Evolutionary conservation across 1,140 invertebrate species (phyloP), one percentile per base, ranked within the genome.

Genomic region (Chironomus striatipennis): DNA sequence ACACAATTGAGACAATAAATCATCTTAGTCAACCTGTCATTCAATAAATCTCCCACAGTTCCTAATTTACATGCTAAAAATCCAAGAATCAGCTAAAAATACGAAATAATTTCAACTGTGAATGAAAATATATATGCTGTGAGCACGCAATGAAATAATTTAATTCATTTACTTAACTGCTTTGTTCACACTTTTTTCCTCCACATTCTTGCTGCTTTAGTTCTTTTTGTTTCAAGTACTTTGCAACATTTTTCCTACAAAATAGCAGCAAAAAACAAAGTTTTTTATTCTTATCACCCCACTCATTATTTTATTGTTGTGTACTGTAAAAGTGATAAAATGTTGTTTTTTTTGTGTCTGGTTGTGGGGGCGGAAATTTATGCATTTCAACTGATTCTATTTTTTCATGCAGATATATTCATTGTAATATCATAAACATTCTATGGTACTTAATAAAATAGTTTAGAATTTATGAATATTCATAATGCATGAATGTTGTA

Each of bases 71-170:
- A 34, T 34, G 24, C 24, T 34, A 34, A 34, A 34, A 34, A 34
- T 34, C 24, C 24, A 34, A 34, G 47, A 57, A 57, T 57, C 4
- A 57, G 15, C 4, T 12, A 15, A 15, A 57, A 57, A 34, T n/a
- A 57, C 12, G 47, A 15, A 57, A 57, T n/a, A 57, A 5, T 15
- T 57, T 15, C n/a, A n/a, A n/a, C 12, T 57, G 4, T 57, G 12
- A 34, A 34, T 34, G 1, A n/a, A 57, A 57, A 57, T 57, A 15
- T 57, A 57, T 57, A n/a, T n/a, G 47, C 47, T 57, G 12, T 57
- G 47, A 70, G 18, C 65, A 70, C 65, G 65, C 65, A 70, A 70
- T 6, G 65, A 70, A 70, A 70, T 70, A 70, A 70, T 70, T 70
- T 70, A 70, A 70, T 70, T 70, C 47, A 57, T 57, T 57, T 57